Conservation (phyloP, 2,797 vertebrate genomes). For the Chelidonichthys spinosus region DNA sequence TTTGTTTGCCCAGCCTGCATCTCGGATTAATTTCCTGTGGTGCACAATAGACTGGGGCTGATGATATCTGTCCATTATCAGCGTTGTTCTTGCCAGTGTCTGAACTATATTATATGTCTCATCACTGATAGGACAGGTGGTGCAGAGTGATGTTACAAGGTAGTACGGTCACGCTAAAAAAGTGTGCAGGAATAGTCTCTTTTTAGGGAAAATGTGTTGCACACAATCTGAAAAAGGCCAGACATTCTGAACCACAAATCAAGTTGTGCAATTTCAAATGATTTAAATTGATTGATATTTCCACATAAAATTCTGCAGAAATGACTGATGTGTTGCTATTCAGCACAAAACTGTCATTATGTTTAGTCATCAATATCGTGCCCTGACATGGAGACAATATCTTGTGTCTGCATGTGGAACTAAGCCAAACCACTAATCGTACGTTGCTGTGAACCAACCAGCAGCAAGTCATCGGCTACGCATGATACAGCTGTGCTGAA, state of each 20-base stretch:
- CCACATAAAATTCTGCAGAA: not conserved
- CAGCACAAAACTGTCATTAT: not conserved
- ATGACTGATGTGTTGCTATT: not conserved
- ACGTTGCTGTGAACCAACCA: conserved; percentile 23
- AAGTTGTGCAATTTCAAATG: not conserved
- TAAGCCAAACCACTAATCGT: conserved; percentile 39
- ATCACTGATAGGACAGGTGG: conserved; percentile 35
- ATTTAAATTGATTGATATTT: not conserved
- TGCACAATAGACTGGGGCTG: conserved; percentile 59
- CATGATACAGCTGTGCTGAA: conserved; percentile 10
- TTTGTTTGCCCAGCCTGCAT: conserved; percentile 57
- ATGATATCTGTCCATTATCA: conserved; percentile 69
- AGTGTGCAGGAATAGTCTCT: not conserved
- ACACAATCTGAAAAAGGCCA: not conserved
- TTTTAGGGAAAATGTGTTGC: not conserved
- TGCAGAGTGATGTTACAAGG: conserved; percentile 40
- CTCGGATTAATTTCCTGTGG: conserved; percentile 76
- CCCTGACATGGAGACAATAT: conserved; percentile 5
- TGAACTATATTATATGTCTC: conserved; percentile 55
- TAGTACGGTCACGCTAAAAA: conserved; percentile 21
- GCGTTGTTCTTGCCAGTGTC: conserved; percentile 59
- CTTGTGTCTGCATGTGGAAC: conserved; percentile 12
- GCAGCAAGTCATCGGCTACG: conserved; percentile 1
- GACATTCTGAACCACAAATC: not conserved
- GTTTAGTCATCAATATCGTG: conserved; percentile 18